Evolutionary conservation across 2,888 invertebrate species (phyloP), one percentile per base, ranked within the genome.

Genomic region (Eledona agricola): DNA sequence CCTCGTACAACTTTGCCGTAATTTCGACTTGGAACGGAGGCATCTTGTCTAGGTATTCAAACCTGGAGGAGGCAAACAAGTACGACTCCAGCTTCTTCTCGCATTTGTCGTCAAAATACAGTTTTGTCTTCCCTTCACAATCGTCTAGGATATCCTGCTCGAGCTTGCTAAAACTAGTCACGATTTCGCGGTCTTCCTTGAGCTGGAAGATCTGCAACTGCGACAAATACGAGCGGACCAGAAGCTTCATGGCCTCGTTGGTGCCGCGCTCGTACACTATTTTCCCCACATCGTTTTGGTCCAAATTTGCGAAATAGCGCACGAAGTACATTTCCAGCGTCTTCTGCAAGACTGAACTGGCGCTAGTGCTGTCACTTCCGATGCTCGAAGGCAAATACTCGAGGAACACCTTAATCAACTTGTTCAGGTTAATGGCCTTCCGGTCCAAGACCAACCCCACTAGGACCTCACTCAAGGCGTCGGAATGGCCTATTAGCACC

Each of bases 331-430:
- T 72, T 64, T 82, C 81, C 16, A 82, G 67, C 1, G 79, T 75
- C 61, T 76, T 76, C 23, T 80, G 80, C 28, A 82, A 74, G 0
- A 82, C 79, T 59, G 79, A 50, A 69, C 79, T 55, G 62, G 78
- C 70, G 13, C 75, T 69, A 71, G 78, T 66, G 66, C 79, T 69
- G 70, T 80, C 77, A 67, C 80, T 64, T 1, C 85, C 85, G 17
- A 86, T 82, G 61, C 84, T 79, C n/a, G 84, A 83, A 2, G 86
- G 85, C 50, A 87, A 74, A 67, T 84, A 86, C 53, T 85, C 85
- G 47, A 86, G 69, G 63, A 86, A 86, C 5, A 85, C 74, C 63
- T 73, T 73, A 16, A 77, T 60, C 16, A 80, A 62, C 65, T 78
- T 78, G 51, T 77, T 75, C 38, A 81, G 64, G 9, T 73, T 76